Evolutionary conservation across 2,797 vertebrate genomes (phyloP), one percentile per base, ranked within the genome.

Genomic region (Enteromius thamalakanensis): DNA sequence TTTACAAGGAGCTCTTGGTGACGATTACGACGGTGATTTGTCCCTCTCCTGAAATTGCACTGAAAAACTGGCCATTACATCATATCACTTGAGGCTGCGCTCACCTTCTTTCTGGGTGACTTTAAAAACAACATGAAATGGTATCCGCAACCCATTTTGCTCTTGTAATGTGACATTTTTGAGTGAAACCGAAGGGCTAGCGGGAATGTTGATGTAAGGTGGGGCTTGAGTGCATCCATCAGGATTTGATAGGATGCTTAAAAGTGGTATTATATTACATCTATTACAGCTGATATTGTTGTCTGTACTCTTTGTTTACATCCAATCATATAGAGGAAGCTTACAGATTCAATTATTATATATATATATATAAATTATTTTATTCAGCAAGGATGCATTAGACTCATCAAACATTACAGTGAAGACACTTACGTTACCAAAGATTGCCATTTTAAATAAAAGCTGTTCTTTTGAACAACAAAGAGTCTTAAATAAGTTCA

Each of bases 1-100:
- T 83, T 83, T 77, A 69, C 74, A 76, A 75, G 6, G 74, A 77
- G 81, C 74, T 77, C 81, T 77, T 58, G 51, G 81, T 58, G 75
- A 83, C 65, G 23, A 77, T 77, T 77, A 83, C 65, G 19, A 65
- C 12, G 11, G 81, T 69, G 74, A 77, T 69, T 65, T 72, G n/a
- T 69, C 72, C 42, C 71, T 82, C 76, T 76, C 62, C 34, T 12
- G 72, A 82, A 82, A 87, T 93, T 92, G 90, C 88, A 89, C 89
- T 88, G 86, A 91, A 84, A 90, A 88, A 82, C 91, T 86, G 86
- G 83, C 88, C 88, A 86, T 92, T 89, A 90, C 88, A 88, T 90
- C 89, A 92, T 88, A 87, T 88, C 81, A 83, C 74, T 76, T 47
- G 74, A 83, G 81, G 81, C 72, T 77, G 74, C 19, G 8, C 64